Base-by-base conservation (phyloP, 1,140 invertebrate genomes). In the Batillaria attramentaria region DNA sequence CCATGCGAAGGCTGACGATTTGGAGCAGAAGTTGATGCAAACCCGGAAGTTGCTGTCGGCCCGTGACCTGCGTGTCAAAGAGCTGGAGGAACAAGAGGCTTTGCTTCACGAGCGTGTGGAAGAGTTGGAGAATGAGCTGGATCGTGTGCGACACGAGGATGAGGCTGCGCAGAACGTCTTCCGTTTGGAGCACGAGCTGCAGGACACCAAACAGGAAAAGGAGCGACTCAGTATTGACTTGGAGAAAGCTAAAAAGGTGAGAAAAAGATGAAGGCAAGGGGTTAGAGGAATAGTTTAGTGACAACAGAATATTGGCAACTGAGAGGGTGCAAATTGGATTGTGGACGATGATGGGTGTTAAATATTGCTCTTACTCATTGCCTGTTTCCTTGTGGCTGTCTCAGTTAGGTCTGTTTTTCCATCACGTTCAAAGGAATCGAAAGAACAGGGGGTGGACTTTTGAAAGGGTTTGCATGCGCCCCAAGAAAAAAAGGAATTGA, bases 221-320 rank as follows among this genome's bases (percentile, higher is more conserved):
- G 86, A 88, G 43, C 83, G 81, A 43, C 78, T 87, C 3, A 78
- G 79, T n/a, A 78, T 79, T 39, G 87, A 89, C 73, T 81, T 89
- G 37, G 85, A 88, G 35, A 89, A 89, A 70, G 87, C 87, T 6
- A 89, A 89, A 78, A 89, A 88, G 85, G 88, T 89, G 79, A 54
- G 81, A n/a, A 28, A 39, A 28, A 33, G 62, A n/a, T n/a, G n/a
- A n/a, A n/a, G n/a, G n/a, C n/a, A n/a, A n/a, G n/a, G n/a, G 28
- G 33, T 35, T 4, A 35, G 62, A 6, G 33, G 62, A 10, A 33
- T 8, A 62, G 57, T 62, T 6, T 5, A n/a, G 6, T 18, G 57
- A 28, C 5, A 28, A 62, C 20, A 8, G 31, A 62, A 62, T 18
- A 62, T 62, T 62, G 46, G 46, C 10, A n/a, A n/a, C n/a, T n/a